Percentiles rank a stretch among this genome's conserved stretches.
These are phyloP conservation scores for Spodoptera litura DNA, from an alignment of 1,140 invertebrate species.

Conservation along the genomic window DNA sequence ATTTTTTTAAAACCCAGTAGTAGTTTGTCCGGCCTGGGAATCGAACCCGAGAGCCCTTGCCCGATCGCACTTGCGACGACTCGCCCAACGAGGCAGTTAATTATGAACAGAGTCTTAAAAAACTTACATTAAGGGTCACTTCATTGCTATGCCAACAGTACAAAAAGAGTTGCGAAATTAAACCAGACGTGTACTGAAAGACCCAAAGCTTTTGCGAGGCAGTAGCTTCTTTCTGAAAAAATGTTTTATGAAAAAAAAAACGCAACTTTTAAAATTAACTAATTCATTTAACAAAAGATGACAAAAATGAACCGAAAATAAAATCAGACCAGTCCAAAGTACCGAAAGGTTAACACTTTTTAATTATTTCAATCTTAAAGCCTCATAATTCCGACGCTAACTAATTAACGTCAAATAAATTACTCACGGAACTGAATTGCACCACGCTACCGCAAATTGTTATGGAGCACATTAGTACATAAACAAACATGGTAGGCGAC, in stretches of 20 bases:
- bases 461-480: constrained; percentile 66
- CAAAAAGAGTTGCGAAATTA: constrained; percentile 62
- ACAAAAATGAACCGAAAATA: too few relatives aligned
- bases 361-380: too few relatives aligned
- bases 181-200: constrained; percentile 58
- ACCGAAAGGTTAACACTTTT: too few relatives aligned
- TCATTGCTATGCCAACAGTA: constrained; percentile 71
- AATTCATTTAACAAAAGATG: too few relatives aligned
- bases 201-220: constrained; percentile 60
- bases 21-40: too few relatives aligned
- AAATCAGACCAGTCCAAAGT: too few relatives aligned
- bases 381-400: background rate
- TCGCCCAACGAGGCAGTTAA: too few relatives aligned
- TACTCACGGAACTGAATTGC: constrained; percentile 61
- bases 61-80: too few relatives aligned
- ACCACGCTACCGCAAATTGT: constrained; percentile 67
- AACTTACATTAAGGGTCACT: constrained; percentile 60
- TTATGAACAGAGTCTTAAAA: background rate
- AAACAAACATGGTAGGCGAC: constrained; percentile 64
- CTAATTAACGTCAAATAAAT: background rate
- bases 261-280: too few relatives aligned
- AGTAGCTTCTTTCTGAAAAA: constrained; percentile 57
- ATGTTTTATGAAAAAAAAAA: too few relatives aligned
- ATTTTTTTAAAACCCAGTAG: too few relatives aligned
- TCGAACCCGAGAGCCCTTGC: too few relatives aligned